These are phyloP conservation scores for Trichomycterus rosablanca DNA, from an alignment of 2,113 vertebrate species.

Conservation along the genomic window DNA sequence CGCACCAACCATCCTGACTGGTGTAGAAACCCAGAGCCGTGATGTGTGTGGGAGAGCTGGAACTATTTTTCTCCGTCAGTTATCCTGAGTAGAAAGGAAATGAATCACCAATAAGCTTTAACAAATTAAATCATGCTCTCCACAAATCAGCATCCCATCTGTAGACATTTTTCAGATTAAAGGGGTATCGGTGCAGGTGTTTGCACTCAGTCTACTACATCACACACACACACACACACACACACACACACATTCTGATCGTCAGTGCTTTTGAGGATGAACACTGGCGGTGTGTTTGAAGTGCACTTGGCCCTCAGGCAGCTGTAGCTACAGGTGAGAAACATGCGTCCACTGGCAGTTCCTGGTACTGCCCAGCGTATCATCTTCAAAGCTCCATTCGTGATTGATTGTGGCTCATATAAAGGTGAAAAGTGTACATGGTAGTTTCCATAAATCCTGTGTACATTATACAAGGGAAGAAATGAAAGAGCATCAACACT, in stretches of 20 bases:
- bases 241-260: background rate
- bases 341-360: background rate
- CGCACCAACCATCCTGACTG: background rate
- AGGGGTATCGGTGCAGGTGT: constrained; percentile 3
- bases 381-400: background rate
- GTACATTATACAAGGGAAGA: too few species aligned
- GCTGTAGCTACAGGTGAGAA: constrained; percentile 5
- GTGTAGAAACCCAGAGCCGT: background rate
- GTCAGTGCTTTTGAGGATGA: background rate
- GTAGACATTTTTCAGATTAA: background rate
- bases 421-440: too few species aligned
- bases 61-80: background rate
- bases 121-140: background rate
- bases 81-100: background rate
- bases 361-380: background rate
- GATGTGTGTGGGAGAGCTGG: background rate
- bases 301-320: background rate
- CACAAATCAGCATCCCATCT: background rate
- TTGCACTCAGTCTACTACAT: background rate
- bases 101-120: background rate
- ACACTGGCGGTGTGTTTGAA: background rate
- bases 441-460: too few species aligned
- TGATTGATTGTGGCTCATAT: background rate
- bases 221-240: background rate
- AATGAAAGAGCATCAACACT: too few species aligned